Conservation (phyloP, 2,888 invertebrate genomes). For the Alloscopus bannaensis region DNA sequence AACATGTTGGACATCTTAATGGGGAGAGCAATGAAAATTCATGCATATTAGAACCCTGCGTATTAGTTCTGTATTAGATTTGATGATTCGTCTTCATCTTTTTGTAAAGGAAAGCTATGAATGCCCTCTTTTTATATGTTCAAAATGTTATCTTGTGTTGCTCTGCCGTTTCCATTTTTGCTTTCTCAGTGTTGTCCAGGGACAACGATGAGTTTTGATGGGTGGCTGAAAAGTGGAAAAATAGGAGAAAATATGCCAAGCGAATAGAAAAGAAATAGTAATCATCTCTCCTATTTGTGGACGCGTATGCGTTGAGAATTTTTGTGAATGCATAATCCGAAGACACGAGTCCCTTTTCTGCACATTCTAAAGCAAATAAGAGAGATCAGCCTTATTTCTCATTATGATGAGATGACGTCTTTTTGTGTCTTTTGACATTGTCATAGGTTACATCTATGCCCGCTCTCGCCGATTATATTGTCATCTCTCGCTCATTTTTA, state of each 20-base stretch:
- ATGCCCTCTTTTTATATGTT: constrained; percentile 39
- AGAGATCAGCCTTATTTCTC: too few species aligned
- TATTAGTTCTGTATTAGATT: constrained; percentile 35
- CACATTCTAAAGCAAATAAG: too few species aligned
- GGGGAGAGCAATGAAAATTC: constrained; percentile 32
- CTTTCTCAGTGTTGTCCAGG: constrained; percentile 7
- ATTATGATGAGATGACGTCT: too few species aligned
- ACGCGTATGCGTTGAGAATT: too few species aligned
- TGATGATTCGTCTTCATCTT: constrained; percentile 16
- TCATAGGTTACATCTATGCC: constrained; percentile 57
- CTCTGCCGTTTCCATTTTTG: not conserved
- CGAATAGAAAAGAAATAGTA: not conserved
- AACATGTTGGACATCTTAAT: not conserved
- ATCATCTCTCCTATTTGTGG: constrained; percentile 37
- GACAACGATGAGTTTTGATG: constrained; percentile 43
- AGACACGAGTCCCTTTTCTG: too few species aligned
- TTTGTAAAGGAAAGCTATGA: constrained; percentile 38
- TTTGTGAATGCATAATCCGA: too few species aligned
- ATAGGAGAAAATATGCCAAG: not conserved
- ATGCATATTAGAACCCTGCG: constrained; percentile 28
- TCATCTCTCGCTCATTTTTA: too few species aligned
- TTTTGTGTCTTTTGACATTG: too few species aligned
- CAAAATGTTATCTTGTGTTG: too few species aligned
- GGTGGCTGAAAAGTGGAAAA: constrained; percentile 15
- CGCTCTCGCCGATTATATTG: too few species aligned